Conservation (phyloP, 2,888 invertebrate species). For the Patella depressa region DNA sequence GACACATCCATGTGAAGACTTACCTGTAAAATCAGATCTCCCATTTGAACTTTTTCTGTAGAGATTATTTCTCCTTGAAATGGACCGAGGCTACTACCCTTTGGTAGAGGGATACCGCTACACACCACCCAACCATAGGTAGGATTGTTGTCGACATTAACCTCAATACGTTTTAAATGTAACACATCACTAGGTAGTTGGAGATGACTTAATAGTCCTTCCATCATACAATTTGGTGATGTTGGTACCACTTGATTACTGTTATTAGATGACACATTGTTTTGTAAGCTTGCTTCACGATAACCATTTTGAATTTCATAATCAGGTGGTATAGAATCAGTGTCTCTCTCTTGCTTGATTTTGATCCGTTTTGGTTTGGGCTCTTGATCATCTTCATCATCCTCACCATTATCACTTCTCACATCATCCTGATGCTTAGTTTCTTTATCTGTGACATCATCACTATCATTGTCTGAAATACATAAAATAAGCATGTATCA, state of each 20-base stretch:
- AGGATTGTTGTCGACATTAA: conserved; percentile 47
- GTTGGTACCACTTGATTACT: not conserved
- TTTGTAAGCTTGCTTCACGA: no score
- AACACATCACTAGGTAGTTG: conserved; percentile 57
- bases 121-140: conserved; percentile 57
- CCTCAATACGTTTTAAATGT: conserved; percentile 53
- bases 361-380: conserved; percentile 4
- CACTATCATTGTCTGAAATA: no score
- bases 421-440: no score
- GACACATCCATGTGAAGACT: not conserved
- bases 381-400: not conserved
- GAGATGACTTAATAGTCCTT: conserved; percentile 46
- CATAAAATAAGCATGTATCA: no score
- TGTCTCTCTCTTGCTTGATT: not conserved
- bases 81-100: conserved; percentile 60
- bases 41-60: conserved; percentile 54
- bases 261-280: not conserved
- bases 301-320: conserved; percentile 1
- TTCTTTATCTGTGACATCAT: no score
- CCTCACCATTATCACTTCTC: no score
- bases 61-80: conserved; percentile 57
- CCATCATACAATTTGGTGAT: conserved; percentile 14
- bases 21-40: conserved; percentile 60
- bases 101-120: conserved; percentile 52
- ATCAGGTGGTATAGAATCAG: not conserved